Evolutionary conservation across 2,888 invertebrate species (phyloP), one percentile per base, ranked within the genome.

Genomic region (Oxytorus armatus): DNA sequence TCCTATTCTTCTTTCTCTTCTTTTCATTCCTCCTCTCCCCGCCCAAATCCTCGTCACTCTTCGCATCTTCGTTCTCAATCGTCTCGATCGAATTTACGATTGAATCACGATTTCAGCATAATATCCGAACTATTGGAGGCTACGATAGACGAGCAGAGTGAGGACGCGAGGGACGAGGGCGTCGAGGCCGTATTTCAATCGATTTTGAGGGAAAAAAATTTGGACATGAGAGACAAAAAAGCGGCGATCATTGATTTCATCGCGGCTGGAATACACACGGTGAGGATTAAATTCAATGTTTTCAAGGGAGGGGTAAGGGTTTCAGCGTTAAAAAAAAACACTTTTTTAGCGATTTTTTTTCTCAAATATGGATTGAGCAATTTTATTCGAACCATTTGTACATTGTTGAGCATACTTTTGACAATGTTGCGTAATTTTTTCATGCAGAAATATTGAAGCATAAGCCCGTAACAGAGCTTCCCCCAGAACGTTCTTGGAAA

Each of bases 201-300:
- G 75, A 96, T 97, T 77, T 92, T 97, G 55, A 94, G 94, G 47
- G 95, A 96, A 55, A 94, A 95, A 29, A 94, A 94, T 78, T 92
- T 97, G 53, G 97, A 97, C 87, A 94, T 95, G 87, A 93, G 95
- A 63, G 97, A 97, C 88, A 97, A 97, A 91, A 96, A 96, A 88
- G 96, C 96, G 0, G 96, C 96, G 0, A 95, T 97, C 68, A 96
- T 97, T 53, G 97, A 97, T 92, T 97, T 97, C 87, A 95, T 97
- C 85, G 96, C 96, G 5, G 97, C 97, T 39, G 97, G 97, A 57
- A 97, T 97, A 88, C 96, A 97, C 91, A 97, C 97, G 89, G 95
- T 97, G 90, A 92, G 92, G 85, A 74, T 55, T 1, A 16, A 70
- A n/a, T 16, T 5, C 7, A 16, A 66, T n/a, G n/a, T n/a, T n/a